Evolutionary conservation across 2,113 vertebrate genomes (phyloP), one percentile per base, ranked within the genome.

Genomic region (Centropus unirufus): DNA sequence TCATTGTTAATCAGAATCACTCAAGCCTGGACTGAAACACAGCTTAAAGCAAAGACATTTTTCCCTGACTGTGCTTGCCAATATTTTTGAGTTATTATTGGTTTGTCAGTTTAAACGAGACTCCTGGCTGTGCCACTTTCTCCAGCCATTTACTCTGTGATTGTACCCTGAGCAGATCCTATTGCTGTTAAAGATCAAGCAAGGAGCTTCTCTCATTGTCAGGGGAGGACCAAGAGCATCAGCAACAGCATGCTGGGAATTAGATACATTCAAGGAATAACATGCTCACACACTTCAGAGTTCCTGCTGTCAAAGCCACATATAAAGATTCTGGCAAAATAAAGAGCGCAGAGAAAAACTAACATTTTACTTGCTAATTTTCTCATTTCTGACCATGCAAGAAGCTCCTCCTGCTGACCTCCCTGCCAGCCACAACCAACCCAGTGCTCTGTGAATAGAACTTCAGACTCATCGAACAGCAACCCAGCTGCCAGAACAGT

Each of bases 61-160:
- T 51, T 16, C 75, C 34, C 54, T 49, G 59, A 15, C 29, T 63
- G 4, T 36, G 15, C 32, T 69, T 54, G 76, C 44, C 18, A 47
- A 39, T 15, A 27, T 55, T 68, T 82, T 7, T 14, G 0, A 34
- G 19, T 16, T 70, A n/a, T 74, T 94, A 89, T 66, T 36, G 57
- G 9, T 12, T 49, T 67, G 11, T 67, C 51, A 39, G 0, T 89
- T 83, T 67, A 74, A 76, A 69, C 5, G 24, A 90, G 63, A 40
- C 70, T 69, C 64, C 1, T 32, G 21, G 26, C 18, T 3, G 0
- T 15, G 30, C 34, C 1, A 1, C 14, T 24, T n/a, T 69, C 59
- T 76, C 78, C 51, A 6, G 20, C 34, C 57, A 84, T 42, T 87
- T 68, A 30, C 29, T 59, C n/a, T 34, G 0, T 14, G 66, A 39